phyloP scores from a whole-genome alignment of 2,888 invertebrate genomes.

The Bruchidius siliquastri region DNA sequence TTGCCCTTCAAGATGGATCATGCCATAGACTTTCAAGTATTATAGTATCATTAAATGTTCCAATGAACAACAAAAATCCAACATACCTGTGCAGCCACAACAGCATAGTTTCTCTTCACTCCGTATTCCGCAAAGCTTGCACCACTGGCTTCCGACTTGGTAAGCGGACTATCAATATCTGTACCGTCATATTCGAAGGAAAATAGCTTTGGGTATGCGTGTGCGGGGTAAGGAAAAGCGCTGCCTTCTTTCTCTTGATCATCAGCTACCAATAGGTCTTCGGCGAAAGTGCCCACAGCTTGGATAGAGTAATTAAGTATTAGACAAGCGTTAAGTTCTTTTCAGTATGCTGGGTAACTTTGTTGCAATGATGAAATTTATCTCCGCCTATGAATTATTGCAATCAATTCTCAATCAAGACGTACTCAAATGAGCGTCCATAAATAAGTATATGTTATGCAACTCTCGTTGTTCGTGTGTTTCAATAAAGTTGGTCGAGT shows the following conservation, averaged over 20 bases:
- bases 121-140: neutral
- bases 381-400: too few species aligned
- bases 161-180: neutral
- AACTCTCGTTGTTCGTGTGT: too few species aligned
- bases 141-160: neutral
- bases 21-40: too few species aligned
- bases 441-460: too few species aligned
- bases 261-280: neutral
- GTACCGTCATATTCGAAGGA: neutral
- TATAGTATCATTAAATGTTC: too few species aligned
- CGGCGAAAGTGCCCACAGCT: neutral
- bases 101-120: neutral
- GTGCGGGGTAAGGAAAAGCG: neutral
- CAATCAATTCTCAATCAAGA: too few species aligned
- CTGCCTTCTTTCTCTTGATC: neutral
- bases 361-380: too few species aligned
- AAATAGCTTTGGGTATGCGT: neutral
- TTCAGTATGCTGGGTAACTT: neutral
- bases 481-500: too few species aligned
- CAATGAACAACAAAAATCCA: too few species aligned
- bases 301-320: neutral
- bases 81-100: neutral
- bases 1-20: too few species aligned
- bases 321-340: neutral
- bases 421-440: too few species aligned